These are phyloP conservation scores for Chaenodraco wilsoni DNA, from an alignment of 2,797 vertebrate genomes.

Conservation along the genomic window DNA sequence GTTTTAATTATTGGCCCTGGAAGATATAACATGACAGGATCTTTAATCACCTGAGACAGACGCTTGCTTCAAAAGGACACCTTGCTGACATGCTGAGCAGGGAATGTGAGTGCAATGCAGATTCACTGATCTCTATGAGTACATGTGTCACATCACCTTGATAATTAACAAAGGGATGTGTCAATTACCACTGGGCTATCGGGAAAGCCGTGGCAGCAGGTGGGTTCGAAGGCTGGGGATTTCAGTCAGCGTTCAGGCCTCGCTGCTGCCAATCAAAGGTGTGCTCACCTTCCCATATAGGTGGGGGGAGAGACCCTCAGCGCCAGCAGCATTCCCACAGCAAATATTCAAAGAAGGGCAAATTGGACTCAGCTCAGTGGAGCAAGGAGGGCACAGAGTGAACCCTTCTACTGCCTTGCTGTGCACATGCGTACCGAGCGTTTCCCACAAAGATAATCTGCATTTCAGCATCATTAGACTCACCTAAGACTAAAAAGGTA, in stretches of 20 bases:
- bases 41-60: conserved; percentile 80
- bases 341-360: conserved; percentile 75
- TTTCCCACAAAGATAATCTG: conserved; percentile 56
- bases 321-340: conserved; percentile 54
- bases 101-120: conserved; percentile 77
- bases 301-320: conserved; percentile 30
- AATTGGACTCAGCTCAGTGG: conserved; percentile 75
- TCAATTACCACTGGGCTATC: conserved; percentile 75
- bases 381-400: conserved; percentile 66
- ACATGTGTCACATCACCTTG: conserved; percentile 76
- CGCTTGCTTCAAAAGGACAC: conserved; percentile 80
- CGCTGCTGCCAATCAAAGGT: conserved; percentile 58
- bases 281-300: conserved; percentile 44
- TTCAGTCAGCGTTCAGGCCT: conserved; percentile 41
- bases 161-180: conserved; percentile 79
- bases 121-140: conserved; percentile 75
- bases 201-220: conserved; percentile 65
- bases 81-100: conserved; percentile 75
- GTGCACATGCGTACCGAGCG: conserved; percentile 54
- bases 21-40: conserved; percentile 79
- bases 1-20: conserved; percentile 85
- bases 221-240: conserved; percentile 55
- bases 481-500: conserved; percentile 21
- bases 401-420: conserved; percentile 37
- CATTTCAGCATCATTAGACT: conserved; percentile 41